Evolutionary conservation across 2,797 vertebrate genomes (phyloP), one percentile per base, ranked within the genome.

Genomic region (Sebastes taczanowskii): DNA sequence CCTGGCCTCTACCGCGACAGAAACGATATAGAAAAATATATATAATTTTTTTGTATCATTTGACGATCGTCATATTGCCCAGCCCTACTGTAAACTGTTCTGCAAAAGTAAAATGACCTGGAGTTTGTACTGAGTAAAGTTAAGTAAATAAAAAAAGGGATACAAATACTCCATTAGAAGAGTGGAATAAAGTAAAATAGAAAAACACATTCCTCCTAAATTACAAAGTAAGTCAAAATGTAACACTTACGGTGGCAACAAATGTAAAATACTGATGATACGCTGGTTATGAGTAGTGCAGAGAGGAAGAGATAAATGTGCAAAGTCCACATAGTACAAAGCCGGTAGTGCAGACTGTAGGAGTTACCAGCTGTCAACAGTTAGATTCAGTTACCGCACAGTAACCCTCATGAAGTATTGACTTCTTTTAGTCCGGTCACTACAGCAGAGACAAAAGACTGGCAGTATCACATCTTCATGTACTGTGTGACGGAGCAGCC

Each of bases 351-450:
- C 34, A 71, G 63, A 81, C 49, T 74, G 64, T 42, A 22, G 29
- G 20, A 16, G 64, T 69, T 27, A 75, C 59, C 71, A 32, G 34
- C 78, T 85, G 80, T 86, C 81, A 84, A 30, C 84, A 20, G 58
- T 67, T 49, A 63, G 72, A 78, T 82, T 78, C 58, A 76, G 69
- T 88, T 83, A 70, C 79, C 1, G 7, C 1, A 1, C 25, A 35
- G 69, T 62, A 62, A 67, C 29, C 49, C 71, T 71, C 58, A 70
- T 70, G 11, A 71, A 74, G 58, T 77, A 77, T 66, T 61, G 32
- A 30, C 65, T 30, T 69, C 62, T 38, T 67, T 10, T 25, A 20
- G 61, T 65, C 34, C 20, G 14, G 11, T 42, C 16, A 6, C 30
- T 14, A 16, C 55, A 42, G 59, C 20, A 11, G 71, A 56, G 2